A percentile compares a stretch with the other conserved stretches of the same genome.
phyloP scores from a whole-genome alignment of 2,797 vertebrate genomes.

The Perodicticus potto region DNA sequence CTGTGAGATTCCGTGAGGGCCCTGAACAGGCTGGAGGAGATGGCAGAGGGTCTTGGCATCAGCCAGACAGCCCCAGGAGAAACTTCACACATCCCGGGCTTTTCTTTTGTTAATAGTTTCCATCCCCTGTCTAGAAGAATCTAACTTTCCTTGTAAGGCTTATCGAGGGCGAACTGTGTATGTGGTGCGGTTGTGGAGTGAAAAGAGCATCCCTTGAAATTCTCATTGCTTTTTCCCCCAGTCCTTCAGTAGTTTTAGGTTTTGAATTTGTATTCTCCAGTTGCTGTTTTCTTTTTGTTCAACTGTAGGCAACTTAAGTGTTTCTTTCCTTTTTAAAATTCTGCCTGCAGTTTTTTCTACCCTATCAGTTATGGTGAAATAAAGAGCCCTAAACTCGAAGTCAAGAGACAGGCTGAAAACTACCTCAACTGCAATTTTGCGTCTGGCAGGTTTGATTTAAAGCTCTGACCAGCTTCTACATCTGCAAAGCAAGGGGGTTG shows the following conservation, averaged over 20 bases:
- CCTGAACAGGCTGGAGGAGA: neutral
- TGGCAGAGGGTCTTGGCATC: neutral
- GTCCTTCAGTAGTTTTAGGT: neutral
- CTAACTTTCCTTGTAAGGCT: conserved; percentile 18
- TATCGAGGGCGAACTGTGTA: neutral
- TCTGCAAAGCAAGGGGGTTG: neutral
- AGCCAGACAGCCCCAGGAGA: neutral
- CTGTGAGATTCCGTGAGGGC: neutral
- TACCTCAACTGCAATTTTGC: neutral
- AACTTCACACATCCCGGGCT: neutral
- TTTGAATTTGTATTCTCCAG: conserved; percentile 38
- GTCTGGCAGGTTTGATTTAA: neutral
- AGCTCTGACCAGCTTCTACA: neutral
- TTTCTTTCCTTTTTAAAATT: conserved; percentile 55
- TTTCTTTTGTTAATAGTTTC: conserved; percentile 2
- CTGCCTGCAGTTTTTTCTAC: neutral
- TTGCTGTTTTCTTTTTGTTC: neutral
- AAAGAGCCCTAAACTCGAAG: neutral
- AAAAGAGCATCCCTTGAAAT: neutral
- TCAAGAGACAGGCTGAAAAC: neutral
- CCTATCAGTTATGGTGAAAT: neutral
- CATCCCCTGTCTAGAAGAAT: neutral
- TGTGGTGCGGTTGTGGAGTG: neutral
- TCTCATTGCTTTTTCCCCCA: neutral
- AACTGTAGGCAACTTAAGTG: neutral